Conservation (phyloP, 1,140 invertebrate genomes). For the Drosophila gunungcola region DNA sequence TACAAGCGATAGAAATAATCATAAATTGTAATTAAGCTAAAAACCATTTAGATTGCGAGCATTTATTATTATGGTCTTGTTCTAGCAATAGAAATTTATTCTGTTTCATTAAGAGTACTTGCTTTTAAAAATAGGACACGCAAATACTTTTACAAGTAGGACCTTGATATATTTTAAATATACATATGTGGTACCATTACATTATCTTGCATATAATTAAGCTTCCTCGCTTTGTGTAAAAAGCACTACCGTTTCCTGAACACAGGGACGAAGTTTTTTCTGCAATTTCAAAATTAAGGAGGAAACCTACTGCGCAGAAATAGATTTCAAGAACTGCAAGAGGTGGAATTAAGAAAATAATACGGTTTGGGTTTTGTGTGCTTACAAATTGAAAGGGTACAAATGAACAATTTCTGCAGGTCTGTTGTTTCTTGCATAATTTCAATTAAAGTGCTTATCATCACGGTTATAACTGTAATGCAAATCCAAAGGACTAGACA, state of each 20-base stretch:
- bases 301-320: constrained; percentile 34
- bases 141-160: neutral
- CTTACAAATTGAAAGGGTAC: neutral
- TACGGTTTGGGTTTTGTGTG: neutral
- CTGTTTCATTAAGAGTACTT: neutral
- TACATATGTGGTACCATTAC: neutral
- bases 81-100: neutral
- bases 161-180: neutral
- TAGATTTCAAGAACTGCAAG: constrained; percentile 47
- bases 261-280: neutral
- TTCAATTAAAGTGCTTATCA: neutral
- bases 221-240: constrained; percentile 15
- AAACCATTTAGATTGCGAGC: neutral
- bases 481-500: constrained; percentile 45
- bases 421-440: constrained; percentile 10
- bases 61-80: neutral
- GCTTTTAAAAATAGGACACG: neutral
- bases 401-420: neutral
- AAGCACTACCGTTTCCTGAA: constrained; percentile 49
- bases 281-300: constrained; percentile 44
- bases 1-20: neutral
- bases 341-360: neutral
- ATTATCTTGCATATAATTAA: neutral
- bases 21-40: constrained; percentile 1
- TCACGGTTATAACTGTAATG: neutral